These are phyloP conservation scores for Eospalax fontanierii DNA, from an alignment of 2,797 vertebrate genomes.

Conservation along the genomic window DNA sequence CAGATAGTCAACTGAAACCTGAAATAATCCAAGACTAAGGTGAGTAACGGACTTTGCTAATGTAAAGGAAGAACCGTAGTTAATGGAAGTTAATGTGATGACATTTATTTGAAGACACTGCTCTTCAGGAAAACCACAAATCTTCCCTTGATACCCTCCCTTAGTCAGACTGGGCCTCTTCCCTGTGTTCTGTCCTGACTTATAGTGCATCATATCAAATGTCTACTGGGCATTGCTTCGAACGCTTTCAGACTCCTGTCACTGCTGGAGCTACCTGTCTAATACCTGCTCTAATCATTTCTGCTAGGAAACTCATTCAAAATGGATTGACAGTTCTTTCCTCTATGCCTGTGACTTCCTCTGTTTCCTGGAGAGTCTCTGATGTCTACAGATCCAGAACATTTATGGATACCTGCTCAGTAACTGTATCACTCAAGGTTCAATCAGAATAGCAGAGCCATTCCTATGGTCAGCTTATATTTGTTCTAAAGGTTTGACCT, in stretches of 20 bases:
- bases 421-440: not conserved
- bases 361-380: not conserved
- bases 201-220: not conserved
- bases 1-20: not conserved
- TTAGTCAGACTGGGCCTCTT: not conserved
- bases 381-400: not conserved
- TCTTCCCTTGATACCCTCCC: not conserved
- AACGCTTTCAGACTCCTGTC: not conserved
- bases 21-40: constrained; percentile 21
- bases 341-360: not conserved
- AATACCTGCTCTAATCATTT: not conserved
- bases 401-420: not conserved
- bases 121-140: not conserved
- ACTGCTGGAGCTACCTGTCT: not conserved
- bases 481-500: not conserved
- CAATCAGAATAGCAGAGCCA: not conserved
- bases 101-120: not conserved
- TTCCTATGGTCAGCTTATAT: not conserved
- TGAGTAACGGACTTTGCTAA: not conserved
- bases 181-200: not conserved
- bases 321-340: not conserved
- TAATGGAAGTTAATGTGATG: not conserved
- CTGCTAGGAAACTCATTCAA: not conserved
- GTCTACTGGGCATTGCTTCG: not conserved
- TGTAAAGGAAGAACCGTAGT: not conserved